Evolutionary conservation across 2,113 vertebrate species (phyloP), one percentile per base, ranked within the genome.

Genomic region (Crocuta crocuta): DNA sequence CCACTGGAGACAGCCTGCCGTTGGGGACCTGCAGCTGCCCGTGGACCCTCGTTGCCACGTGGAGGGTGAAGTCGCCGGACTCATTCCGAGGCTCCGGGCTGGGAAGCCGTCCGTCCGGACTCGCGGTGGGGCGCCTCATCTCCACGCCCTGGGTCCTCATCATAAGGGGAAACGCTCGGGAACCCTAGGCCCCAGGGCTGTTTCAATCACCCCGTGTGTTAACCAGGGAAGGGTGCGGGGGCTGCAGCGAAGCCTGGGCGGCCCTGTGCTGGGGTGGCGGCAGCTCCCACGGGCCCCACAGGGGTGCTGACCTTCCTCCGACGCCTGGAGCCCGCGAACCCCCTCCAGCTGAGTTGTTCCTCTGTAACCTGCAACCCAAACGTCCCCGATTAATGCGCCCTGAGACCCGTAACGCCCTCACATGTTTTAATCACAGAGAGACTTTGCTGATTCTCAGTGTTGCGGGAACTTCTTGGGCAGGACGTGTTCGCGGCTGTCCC

Each of bases 51-150:
- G 11, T 10, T 73, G 45, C 66, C 48, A 6, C 1, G 70, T 39
- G 70, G n/a, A 23, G 21, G 4, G 13, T 70, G n/a, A 24, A 16
- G 11, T 3, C 28, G 17, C 21, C 35, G 5, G 70, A 35, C 70
- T 71, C 70, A 1, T 11, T 26, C 5, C 1, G 11, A 13, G 23
- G 3, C 71, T 10, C 71, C 2, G 43, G 70, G 10, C 17, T 19
- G 0, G 1, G 33, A 35, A n/a, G 68, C 33, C 7, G 16, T 9
- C 17, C 8, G 17, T 10, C 8, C 7, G 9, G n/a, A 21, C n/a
- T 0, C 4, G 33, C 15, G 1, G n/a, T 4, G 68, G 4, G 39
- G 3, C 3, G 6, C 71, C 12, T 23, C 6, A 2, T 43, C 23
- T 39, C 71, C 21, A 43, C 5, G 10, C 71, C 21, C 71, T 26